Conservation (phyloP, 53 echinoderm and acorn worm species). For the Paracentrotus lividus region DNA sequence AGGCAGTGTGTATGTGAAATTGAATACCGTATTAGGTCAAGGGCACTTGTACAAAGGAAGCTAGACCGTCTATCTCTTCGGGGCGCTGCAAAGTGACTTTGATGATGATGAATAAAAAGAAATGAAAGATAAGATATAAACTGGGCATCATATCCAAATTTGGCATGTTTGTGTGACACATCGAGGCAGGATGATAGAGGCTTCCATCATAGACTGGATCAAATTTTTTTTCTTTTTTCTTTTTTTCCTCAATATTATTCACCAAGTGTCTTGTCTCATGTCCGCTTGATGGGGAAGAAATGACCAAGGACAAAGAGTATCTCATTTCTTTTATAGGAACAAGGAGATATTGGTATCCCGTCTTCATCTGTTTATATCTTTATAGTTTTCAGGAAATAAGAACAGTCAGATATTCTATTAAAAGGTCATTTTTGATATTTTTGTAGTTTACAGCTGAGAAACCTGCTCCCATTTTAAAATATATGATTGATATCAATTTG, state of each 20-base stretch:
- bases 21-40: constrained; percentile 1
- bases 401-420: constrained; percentile 8
- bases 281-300: neutral
- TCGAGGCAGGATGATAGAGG: neutral
- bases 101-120: neutral
- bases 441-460: neutral
- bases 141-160: constrained; percentile 1
- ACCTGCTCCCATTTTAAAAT: neutral
- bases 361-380: neutral
- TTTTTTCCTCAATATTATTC: neutral
- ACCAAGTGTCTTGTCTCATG: neutral
- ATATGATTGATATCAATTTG: too few relatives aligned
- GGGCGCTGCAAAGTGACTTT: constrained; percentile 6
- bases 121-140: constrained; percentile 9
- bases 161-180: constrained; percentile 21
- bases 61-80: neutral
- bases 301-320: constrained; percentile 9
- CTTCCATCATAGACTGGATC: neutral
- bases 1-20: neutral
- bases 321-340: neutral
- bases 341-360: too few relatives aligned
- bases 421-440: constrained; percentile 37
- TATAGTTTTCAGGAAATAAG: neutral
- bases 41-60: neutral
- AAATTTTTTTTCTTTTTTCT: neutral